Percentiles rank a stretch among this genome's conserved stretches.
These are phyloP conservation scores for Rhizoglyphus robini DNA, from an alignment of 1,140 invertebrate species.

Conservation along the genomic window DNA sequence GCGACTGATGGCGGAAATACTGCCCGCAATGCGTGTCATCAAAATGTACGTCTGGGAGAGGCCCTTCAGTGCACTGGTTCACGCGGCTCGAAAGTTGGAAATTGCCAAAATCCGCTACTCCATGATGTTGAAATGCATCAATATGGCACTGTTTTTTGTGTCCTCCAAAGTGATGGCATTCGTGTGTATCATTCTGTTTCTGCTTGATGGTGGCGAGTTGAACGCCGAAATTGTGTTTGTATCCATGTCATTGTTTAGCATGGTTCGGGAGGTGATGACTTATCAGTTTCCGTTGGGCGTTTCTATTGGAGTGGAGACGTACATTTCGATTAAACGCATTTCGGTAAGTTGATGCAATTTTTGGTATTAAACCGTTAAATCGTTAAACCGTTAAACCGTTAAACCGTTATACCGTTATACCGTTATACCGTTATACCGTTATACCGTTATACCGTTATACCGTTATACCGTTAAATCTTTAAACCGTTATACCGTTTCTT, in stretches of 20 bases:
- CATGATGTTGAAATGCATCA: slow-evolving; percentile 52
- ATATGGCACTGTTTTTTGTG: slow-evolving; percentile 35
- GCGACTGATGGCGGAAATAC: slow-evolving; percentile 65
- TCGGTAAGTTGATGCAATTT: slow-evolving; percentile 11
- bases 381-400: too few relatives aligned
- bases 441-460: too few relatives aligned
- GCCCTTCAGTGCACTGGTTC: slow-evolving; percentile 52
- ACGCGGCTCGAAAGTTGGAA: slow-evolving; percentile 45
- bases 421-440: too few relatives aligned
- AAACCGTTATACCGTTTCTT: neutral
- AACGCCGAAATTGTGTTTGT: slow-evolving; percentile 62
- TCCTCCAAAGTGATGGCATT: too few relatives aligned
- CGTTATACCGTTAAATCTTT: neutral
- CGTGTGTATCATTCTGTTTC: slow-evolving; percentile 52
- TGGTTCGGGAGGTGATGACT: slow-evolving; percentile 48
- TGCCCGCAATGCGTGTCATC: too few relatives aligned
- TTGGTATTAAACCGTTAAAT: too few relatives aligned
- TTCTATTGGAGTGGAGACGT: slow-evolving; percentile 35
- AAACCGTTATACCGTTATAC: too few relatives aligned
- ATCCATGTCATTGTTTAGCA: slow-evolving; percentile 54
- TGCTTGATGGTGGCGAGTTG: too few relatives aligned
- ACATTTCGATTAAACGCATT: slow-evolving; percentile 51
- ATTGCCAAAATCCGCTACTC: slow-evolving; percentile 50
- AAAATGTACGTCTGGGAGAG: slow-evolving; percentile 85
- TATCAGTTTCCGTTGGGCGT: slow-evolving; percentile 57